Percentiles rank a stretch among this genome's conserved stretches.
These are phyloP conservation scores for Pedionomus torquatus DNA, from an alignment of 2,113 vertebrate genomes.

Conservation along the genomic window DNA sequence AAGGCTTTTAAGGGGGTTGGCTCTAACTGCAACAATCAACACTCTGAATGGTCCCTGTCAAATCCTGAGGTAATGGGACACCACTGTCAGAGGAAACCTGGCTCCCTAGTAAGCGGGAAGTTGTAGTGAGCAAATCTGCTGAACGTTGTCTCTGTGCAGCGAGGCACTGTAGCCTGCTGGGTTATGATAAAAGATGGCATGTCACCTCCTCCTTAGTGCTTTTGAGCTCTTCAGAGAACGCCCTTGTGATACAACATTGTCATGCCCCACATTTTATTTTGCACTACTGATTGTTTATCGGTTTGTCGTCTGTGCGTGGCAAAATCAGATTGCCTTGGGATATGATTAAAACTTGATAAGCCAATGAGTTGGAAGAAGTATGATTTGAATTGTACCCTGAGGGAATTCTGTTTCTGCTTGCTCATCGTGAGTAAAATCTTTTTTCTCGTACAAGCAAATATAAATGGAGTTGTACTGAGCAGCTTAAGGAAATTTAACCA, in stretches of 20 bases:
- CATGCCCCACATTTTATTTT: background rate
- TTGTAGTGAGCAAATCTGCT: background rate
- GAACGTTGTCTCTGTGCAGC: fast-evolving
- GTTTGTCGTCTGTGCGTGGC: background rate
- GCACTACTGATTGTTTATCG: background rate
- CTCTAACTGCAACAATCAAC: background rate
- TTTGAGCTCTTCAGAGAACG: background rate
- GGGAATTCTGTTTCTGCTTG: background rate
- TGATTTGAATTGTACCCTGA: background rate
- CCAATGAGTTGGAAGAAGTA: background rate
- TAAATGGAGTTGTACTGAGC: background rate
- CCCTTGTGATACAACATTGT: background rate
- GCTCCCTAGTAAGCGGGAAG: background rate
- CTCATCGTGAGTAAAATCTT: background rate
- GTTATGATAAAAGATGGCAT: background rate
- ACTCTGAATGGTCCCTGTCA: background rate
- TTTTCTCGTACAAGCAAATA: background rate
- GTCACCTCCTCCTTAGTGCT: background rate
- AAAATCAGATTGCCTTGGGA: background rate
- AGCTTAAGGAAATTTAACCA: background rate
- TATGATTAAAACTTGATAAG: background rate
- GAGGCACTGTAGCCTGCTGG: background rate
- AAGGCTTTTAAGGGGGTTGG: background rate
- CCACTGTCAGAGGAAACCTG: background rate
- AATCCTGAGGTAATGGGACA: background rate